Conservation (phyloP, 2,888 invertebrate species). For the Drosophila mayaguana region DNA sequence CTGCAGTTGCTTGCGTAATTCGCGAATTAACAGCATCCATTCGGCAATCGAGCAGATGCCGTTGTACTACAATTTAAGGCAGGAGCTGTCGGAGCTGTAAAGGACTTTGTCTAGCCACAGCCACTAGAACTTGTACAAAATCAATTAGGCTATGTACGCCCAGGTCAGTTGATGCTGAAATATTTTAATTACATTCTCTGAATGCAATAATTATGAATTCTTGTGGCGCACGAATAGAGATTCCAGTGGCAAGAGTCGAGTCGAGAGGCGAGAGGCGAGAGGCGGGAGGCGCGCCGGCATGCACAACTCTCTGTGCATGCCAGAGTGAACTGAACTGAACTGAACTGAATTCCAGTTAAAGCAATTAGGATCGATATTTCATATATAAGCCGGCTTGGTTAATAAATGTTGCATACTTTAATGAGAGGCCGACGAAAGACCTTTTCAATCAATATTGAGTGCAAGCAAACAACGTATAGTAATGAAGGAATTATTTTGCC, state of each 20-base stretch:
- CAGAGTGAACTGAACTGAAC: neutral
- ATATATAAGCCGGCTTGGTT: neutral
- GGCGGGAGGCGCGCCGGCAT: neutral
- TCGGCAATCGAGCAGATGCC: slow-evolving; percentile 7
- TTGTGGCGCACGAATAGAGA: neutral
- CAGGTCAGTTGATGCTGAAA: neutral
- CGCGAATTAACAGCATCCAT: slow-evolving; percentile 35
- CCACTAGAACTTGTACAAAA: neutral
- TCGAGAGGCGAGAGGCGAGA: neutral
- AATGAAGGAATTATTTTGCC: neutral
- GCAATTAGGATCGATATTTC: slow-evolving; percentile 5
- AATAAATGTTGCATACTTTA: slow-evolving; percentile 9
- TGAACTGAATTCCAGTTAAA: slow-evolving; percentile 3
- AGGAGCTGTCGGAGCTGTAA: neutral
- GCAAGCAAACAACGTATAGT: neutral
- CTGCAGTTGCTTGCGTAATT: neutral
- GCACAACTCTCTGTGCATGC: neutral
- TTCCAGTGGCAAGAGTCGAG: neutral
- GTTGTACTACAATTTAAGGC: neutral
- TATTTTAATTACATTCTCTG: slow-evolving; percentile 9
- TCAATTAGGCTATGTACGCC: neutral
- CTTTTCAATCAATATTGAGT: neutral
- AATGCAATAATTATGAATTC: slow-evolving; percentile 4
- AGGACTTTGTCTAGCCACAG: neutral
- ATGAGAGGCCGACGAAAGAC: neutral